These are phyloP conservation scores for Sipha maydis DNA, from an alignment of 2,888 invertebrate genomes.

Conservation along the genomic window DNA sequence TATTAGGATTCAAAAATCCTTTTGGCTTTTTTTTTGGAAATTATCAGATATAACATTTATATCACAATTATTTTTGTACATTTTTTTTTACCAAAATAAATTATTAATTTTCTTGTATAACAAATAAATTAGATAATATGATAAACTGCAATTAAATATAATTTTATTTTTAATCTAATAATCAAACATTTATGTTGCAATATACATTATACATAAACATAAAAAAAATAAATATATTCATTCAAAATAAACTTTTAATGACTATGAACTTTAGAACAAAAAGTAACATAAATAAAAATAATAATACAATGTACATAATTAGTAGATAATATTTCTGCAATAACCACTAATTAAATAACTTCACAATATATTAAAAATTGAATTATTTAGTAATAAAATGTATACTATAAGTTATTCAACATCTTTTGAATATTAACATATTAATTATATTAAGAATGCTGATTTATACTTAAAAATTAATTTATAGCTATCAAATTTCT, in stretches of 20 bases:
- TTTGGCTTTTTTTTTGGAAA: too few species aligned
- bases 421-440: not conserved
- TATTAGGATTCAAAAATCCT: too few species aligned
- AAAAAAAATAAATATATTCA: not conserved
- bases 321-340: not conserved
- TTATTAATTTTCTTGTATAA: too few species aligned
- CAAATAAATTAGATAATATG: too few species aligned
- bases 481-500: not conserved
- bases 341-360: constrained; percentile 1
- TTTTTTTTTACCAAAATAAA: too few species aligned
- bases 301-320: not conserved
- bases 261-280: not conserved
- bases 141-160: too few species aligned
- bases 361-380: not conserved
- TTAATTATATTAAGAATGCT: not conserved
- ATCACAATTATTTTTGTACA: too few species aligned
- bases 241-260: constrained; percentile 24
- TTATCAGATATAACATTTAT: too few species aligned
- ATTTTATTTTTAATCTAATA: too few species aligned
- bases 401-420: not conserved
- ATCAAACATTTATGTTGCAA: not conserved
- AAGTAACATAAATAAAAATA: not conserved
- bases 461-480: constrained; percentile 11
- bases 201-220: not conserved
- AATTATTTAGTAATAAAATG: not conserved